These are phyloP conservation scores for Palloptera scutellata DNA, from an alignment of 2,888 invertebrate species.

Conservation along the genomic window DNA sequence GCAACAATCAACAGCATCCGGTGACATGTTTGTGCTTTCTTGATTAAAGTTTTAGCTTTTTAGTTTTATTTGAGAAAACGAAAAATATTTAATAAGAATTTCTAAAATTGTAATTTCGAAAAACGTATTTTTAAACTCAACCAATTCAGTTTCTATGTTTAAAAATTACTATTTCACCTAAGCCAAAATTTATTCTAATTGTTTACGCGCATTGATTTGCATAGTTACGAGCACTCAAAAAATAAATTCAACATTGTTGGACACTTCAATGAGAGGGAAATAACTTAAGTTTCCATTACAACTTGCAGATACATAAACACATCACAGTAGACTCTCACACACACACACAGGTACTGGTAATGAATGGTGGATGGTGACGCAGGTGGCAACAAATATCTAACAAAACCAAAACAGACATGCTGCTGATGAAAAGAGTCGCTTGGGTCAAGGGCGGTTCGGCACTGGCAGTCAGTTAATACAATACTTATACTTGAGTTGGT, in stretches of 20 bases:
- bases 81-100: too few species aligned
- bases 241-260: background rate
- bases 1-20: conserved; percentile 9
- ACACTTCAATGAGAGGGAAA: background rate
- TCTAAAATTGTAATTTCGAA: too few species aligned
- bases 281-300: too few species aligned
- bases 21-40: background rate
- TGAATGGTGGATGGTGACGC: conserved; percentile 16
- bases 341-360: background rate
- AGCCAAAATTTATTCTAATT: too few species aligned
- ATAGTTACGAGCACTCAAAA: too few species aligned
- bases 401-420: conserved; percentile 13
- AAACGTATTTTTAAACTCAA: too few species aligned
- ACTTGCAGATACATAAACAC: background rate
- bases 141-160: too few species aligned
- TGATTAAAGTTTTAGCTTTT: too few species aligned
- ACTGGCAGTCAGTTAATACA: conserved; percentile 11
- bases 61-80: too few species aligned
- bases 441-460: conserved; percentile 30
- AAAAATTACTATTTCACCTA: too few species aligned
- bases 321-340: background rate
- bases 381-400: conserved; percentile 22
- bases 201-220: too few species aligned
- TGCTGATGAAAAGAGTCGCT: conserved; percentile 23
- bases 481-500: too few species aligned